Evolutionary conservation across 2,797 vertebrate species (phyloP), one percentile per base, ranked within the genome.

Genomic region (Fundulus diaphanus): DNA sequence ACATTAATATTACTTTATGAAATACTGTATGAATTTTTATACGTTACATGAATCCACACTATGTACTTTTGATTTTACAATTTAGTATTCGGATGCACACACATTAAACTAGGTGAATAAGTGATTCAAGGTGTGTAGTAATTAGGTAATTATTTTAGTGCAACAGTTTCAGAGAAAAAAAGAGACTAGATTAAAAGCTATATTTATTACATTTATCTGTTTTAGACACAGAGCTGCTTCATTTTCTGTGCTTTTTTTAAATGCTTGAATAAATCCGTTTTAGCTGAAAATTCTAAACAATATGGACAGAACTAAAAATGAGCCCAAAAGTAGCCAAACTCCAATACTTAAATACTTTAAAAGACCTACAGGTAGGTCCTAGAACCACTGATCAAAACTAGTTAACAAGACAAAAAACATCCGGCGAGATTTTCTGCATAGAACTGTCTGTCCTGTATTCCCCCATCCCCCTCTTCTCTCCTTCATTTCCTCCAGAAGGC

Each of bases 401-500:
- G 57, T 63, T 63, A 22, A 22, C 18, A 35, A 63, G 37, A 35
- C 8, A 63, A 63, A 63, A 35, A 37, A 63, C 12, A 35, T 37
- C 33, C 3, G 18, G 59, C 69, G 22, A 22, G 37, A 15, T 11
- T 24, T 63, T 51, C 49, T 20, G 11, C 20, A 33, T 16, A 48
- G 31, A 68, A 31, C 35, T 31, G 70, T 35, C 33, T 68, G 78
- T 56, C 37, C 42, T 48, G 31, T 22, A 65, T 61, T 4, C 59
- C 5, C 74, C 61, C 29, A 1, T 20, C 51, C 15, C 4, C 42
- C 20, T 33, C 61, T 35, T 11, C 24, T 54, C n/a, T 59, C 71
- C 72, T 76, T 59, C 76, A 76, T 80, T 82, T 82, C 84, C 70
- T 74, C 78, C 72, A 87, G 78, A 85, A 72, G 77, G 83, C 82